Percentiles rank a stretch among this genome's conserved stretches.
These are phyloP conservation scores for Sitta carolinensis DNA, from an alignment of 2,797 vertebrate genomes.

Conservation along the genomic window DNA sequence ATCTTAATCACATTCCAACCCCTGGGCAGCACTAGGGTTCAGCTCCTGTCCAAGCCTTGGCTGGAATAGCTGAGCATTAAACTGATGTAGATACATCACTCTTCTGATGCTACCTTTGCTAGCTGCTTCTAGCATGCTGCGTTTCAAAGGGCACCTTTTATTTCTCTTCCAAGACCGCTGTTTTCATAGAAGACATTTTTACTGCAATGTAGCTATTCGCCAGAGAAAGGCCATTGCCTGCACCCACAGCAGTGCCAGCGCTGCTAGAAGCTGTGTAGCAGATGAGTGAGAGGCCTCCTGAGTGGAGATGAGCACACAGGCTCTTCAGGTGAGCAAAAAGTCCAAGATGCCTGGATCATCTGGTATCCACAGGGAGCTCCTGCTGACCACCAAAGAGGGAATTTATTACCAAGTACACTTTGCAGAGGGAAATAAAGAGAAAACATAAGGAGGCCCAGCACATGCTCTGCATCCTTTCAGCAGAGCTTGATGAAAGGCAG, in stretches of 20 bases:
- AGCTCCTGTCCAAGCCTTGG: background rate
- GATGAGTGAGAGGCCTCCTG: background rate
- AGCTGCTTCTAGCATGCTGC: background rate
- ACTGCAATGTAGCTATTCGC: background rate
- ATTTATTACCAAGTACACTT: background rate
- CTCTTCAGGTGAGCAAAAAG: background rate
- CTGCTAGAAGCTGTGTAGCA: background rate
- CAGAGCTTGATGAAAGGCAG: background rate
- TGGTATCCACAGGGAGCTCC: background rate
- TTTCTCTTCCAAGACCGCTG: background rate
- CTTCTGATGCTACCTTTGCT: background rate
- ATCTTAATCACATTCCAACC: background rate
- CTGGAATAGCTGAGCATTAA: background rate
- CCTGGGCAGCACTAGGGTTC: background rate
- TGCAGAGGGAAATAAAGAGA: background rate
- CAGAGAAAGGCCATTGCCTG: background rate
- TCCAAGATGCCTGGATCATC: background rate
- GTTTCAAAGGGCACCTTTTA: background rate
- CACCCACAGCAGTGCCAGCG: background rate
- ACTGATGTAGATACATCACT: background rate
- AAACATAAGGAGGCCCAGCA: background rate
- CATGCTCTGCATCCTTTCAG: background rate
- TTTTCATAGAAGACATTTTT: background rate
- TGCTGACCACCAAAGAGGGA: background rate
- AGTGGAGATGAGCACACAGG: fast-evolving